These are phyloP conservation scores for Hydriomena furcata DNA, from an alignment of 2,888 invertebrate species.

Conservation along the genomic window DNA sequence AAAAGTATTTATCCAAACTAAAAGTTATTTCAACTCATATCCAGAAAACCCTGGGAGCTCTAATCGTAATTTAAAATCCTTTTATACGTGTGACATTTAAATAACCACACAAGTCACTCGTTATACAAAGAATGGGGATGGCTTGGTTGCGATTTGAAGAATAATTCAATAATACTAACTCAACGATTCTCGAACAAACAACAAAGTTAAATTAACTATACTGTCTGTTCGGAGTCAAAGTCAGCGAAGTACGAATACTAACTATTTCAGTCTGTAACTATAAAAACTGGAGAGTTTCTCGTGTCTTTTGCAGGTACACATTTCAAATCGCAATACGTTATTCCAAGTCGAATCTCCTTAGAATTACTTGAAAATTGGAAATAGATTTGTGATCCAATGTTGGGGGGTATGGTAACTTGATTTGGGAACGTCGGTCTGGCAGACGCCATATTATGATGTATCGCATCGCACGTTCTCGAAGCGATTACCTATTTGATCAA, in stretches of 20 bases:
- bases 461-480: conserved; percentile 36
- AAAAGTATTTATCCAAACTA: neutral
- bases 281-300: conserved; percentile 36
- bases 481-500: conserved; percentile 65
- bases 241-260: conserved; percentile 37
- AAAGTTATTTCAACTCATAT: neutral
- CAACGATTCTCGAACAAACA: conserved; percentile 26
- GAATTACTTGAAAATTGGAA: conserved; percentile 61
- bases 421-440: conserved; percentile 57
- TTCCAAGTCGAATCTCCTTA: conserved; percentile 55
- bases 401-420: conserved; percentile 61
- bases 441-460: conserved; percentile 40
- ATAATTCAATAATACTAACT: conserved; percentile 24
- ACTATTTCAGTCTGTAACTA: conserved; percentile 34
- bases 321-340: conserved; percentile 44
- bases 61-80: conserved; percentile 12
- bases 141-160: too few relatives aligned
- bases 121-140: too few relatives aligned
- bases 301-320: conserved; percentile 25
- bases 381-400: conserved; percentile 53
- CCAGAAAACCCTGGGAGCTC: too few relatives aligned
- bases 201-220: conserved; percentile 45
- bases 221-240: conserved; percentile 33
- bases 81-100: conserved; percentile 29
- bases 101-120: conserved; percentile 22